Evolutionary conservation across 2,113 vertebrate genomes (phyloP).

Genomic region (Mesitornis unicolor): DNA sequence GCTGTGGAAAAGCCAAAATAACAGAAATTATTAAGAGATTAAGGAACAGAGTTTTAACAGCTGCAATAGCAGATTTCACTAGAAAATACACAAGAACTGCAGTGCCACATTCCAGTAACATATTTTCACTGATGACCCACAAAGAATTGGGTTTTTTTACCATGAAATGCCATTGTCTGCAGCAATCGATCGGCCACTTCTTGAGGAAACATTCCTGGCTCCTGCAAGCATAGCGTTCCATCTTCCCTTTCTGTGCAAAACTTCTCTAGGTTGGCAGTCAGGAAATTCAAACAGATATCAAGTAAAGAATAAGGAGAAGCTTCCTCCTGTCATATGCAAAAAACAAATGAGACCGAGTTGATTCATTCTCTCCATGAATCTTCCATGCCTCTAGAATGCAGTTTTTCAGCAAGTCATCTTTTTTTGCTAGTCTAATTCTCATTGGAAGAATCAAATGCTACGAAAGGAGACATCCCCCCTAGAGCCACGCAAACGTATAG

Average conservation of each 20-base stretch:
- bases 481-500: neutral
- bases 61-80: neutral
- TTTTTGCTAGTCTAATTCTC: neutral
- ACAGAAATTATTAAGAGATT: neutral
- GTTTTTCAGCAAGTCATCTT: neutral
- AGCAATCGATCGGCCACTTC: constrained; percentile 95
- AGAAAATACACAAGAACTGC: neutral
- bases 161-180: constrained; percentile 92
- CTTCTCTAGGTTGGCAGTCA: constrained; percentile 89
- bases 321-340: constrained; percentile 82
- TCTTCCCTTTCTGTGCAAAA: constrained; percentile 92
- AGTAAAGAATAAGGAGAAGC: constrained; percentile 89
- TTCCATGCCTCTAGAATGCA: neutral
- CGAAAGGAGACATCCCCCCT: neutral
- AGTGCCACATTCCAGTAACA: neutral
- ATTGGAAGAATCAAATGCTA: neutral
- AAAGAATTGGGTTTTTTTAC: constrained; percentile 73
- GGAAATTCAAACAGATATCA: constrained; percentile 91
- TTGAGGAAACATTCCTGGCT: constrained; percentile 94
- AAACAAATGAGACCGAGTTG: neutral
- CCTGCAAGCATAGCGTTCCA: constrained; percentile 90
- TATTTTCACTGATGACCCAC: neutral
- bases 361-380: neutral
- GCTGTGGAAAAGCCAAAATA: neutral
- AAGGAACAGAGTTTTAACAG: neutral